phyloP scores from a whole-genome alignment of 2,888 invertebrate species.

The Hirtodrosophila alboralis region DNA sequence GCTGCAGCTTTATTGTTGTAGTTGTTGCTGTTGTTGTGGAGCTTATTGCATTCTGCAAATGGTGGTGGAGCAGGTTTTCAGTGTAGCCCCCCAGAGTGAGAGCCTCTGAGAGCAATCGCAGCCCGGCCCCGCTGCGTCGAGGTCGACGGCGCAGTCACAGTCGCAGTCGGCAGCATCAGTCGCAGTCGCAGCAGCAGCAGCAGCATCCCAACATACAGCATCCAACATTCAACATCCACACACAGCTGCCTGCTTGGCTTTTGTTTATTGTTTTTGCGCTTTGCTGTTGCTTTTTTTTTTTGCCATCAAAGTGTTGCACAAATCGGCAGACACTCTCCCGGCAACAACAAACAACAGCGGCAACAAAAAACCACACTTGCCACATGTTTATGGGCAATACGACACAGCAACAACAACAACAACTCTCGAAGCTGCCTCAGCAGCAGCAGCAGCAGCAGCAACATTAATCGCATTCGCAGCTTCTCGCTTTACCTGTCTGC shows the following conservation, averaged over 20 bases:
- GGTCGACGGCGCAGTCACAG: constrained; percentile 36
- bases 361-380: constrained; percentile 55
- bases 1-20: too few species aligned
- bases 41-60: constrained; percentile 70
- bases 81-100: constrained; percentile 57
- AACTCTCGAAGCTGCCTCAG: constrained; percentile 23
- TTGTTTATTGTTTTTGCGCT: constrained; percentile 72
- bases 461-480: constrained; percentile 64
- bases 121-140: constrained; percentile 55
- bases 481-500: constrained; percentile 30
- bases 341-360: constrained; percentile 31
- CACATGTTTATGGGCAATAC: constrained; percentile 66
- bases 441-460: constrained; percentile 53
- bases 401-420: constrained; percentile 41
- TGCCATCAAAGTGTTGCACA: constrained; percentile 78
- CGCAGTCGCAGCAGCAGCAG: constrained; percentile 20
- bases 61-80: constrained; percentile 76
- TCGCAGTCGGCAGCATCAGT: constrained; percentile 29
- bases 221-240: constrained; percentile 15
- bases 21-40: constrained; percentile 45
- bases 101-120: constrained; percentile 63
- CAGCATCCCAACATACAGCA: constrained; percentile 22
- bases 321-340: constrained; percentile 67
- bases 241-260: constrained; percentile 47
- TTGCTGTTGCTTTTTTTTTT: constrained; percentile 47